Base-by-base conservation (phyloP, 2,888 invertebrate genomes). In the Idaea straminata region DNA sequence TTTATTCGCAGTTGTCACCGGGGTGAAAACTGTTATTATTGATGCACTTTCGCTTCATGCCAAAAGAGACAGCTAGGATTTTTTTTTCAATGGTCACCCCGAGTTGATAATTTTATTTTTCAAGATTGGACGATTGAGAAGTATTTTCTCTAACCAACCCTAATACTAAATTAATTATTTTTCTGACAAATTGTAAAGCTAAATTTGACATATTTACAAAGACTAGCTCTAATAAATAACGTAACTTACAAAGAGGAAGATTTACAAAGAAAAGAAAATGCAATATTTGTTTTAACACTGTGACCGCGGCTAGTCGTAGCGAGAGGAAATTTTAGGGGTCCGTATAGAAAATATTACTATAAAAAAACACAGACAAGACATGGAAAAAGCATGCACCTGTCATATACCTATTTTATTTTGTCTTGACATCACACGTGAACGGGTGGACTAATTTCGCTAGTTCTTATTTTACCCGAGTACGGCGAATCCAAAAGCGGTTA, bases 241-340 rank as follows among this genome's bases (percentile, higher is more conserved):
- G 62, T 67, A 62, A 59, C 63, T 57, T 65, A 66, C 62, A 68
- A 66, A 72, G 70, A 67, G 66, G 66, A 67, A 69, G 57, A 16
- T 66, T 62, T 63, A 68, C 63, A 68, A 71, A 70, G 72, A 68
- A 68, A 64, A 73, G 76, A 64, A 73, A 77, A 77, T 77, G 72
- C 74, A 76, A 80, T 80, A 84, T 81, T 79, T 81, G 80, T 81
- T 79, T 77, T 75, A 71, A 73, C 74, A 74, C 75, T 65, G 73
- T 75, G 70, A 76, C 76, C 71, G 63, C 74, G 65, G 69, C 72
- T 70, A 71, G 72, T 72, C 66, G 66, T 69, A 69, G 62, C 66
- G 66, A 71, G 65, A 64, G 64, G 63, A 71, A 67, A 65, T 72
- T 77, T 73, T 70, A 67, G 74, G 72, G 75, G 64, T 72, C 60